Percentiles rank a stretch among this genome's conserved stretches.
Evolutionary conservation across 2,797 vertebrate genomes (phyloP).

Genomic region (Falco berigora): DNA sequence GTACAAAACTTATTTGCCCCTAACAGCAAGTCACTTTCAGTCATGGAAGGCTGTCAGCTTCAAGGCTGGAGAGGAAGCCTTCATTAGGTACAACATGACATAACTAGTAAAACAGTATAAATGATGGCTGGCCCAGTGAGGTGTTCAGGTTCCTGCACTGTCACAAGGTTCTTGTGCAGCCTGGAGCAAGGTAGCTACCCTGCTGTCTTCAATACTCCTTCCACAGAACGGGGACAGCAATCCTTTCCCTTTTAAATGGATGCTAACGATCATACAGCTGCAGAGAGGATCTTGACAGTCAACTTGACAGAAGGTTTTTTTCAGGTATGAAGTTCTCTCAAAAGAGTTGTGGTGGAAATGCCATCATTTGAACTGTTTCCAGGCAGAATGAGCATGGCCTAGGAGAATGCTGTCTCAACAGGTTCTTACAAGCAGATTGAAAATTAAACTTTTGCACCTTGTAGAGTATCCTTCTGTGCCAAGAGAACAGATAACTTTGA

Average conservation of each 20-base stretch:
- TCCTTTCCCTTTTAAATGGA: neutral
- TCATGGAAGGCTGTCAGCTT: neutral
- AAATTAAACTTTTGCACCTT: neutral
- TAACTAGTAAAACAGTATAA: neutral
- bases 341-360: neutral
- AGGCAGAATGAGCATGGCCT: neutral
- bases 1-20: neutral
- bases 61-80: neutral
- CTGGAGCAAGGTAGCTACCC: neutral
- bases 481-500: slow-evolving; percentile 14
- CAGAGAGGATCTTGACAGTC: neutral
- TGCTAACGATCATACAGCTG: neutral
- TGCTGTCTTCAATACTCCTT: neutral
- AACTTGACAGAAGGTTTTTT: neutral
- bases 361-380: neutral
- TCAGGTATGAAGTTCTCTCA: neutral
- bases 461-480: neutral
- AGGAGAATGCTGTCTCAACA: neutral
- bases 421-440: neutral
- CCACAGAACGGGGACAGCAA: neutral
- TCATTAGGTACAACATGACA: neutral
- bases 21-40: neutral
- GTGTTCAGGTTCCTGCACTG: neutral
- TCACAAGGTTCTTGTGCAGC: neutral
- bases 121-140: neutral